Conservation (phyloP, 2,113 vertebrate species). For the Furnarius figulus region DNA sequence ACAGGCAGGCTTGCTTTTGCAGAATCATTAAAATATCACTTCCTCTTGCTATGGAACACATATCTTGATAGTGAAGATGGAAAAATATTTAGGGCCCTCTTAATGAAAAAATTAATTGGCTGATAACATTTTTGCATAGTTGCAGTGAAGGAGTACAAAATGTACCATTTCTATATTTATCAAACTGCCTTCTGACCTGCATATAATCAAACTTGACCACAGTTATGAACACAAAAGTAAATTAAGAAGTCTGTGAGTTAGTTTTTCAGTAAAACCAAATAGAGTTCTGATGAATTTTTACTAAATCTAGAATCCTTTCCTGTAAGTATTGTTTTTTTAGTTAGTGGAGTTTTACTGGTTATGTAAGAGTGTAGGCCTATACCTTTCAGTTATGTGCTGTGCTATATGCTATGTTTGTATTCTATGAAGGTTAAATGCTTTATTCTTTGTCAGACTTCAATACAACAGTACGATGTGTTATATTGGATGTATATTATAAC, state of each 20-base stretch:
- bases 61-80: constrained; percentile 25
- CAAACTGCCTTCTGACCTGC: constrained; percentile 3
- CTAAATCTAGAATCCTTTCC: not conserved
- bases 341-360: not conserved
- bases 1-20: not conserved
- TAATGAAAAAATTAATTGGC: constrained; percentile 67
- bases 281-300: not conserved
- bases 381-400: not conserved
- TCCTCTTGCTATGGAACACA: not conserved
- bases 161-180: constrained; percentile 2
- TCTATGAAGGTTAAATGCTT: not conserved
- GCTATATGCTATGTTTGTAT: not conserved
- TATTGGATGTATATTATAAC: not conserved
- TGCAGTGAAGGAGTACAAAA: not conserved
- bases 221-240: not conserved
- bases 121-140: constrained; percentile 27
- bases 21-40: not conserved
- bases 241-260: not conserved
- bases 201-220: not conserved
- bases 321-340: rapidly evolving
- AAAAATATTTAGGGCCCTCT: not conserved
- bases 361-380: rapidly evolving
- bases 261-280: not conserved
- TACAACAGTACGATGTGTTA: not conserved
- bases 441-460: not conserved